Percentiles rank a stretch among this genome's conserved stretches.
Evolutionary conservation across 2,797 vertebrate genomes (phyloP).

Genomic region (Channallabes apus): DNA sequence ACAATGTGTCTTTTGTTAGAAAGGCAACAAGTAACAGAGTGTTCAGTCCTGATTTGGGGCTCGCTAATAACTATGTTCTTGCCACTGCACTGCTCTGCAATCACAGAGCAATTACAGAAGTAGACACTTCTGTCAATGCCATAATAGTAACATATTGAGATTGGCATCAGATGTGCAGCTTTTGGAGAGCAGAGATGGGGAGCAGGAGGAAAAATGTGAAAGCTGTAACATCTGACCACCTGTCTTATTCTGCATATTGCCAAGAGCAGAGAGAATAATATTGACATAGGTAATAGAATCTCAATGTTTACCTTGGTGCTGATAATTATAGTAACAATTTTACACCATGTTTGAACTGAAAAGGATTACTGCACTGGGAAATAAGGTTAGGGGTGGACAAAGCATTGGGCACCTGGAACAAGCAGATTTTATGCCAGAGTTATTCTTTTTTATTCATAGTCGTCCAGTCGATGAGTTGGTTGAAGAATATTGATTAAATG

Average conservation of each 20-base stretch:
- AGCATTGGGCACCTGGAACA: not conserved
- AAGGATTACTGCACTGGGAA: not conserved
- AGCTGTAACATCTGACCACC: constrained; percentile 50
- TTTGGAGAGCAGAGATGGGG: constrained; percentile 37
- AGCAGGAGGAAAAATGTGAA: constrained; percentile 45
- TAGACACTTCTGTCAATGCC: constrained; percentile 67
- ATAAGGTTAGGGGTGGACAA: not conserved
- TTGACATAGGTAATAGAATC: constrained; percentile 27
- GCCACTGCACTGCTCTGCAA: constrained; percentile 68
- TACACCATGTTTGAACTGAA: not conserved
- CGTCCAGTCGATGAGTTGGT: not conserved
- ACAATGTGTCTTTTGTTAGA: constrained; percentile 37
- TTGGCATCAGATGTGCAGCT: constrained; percentile 40
- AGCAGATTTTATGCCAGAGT: not conserved
- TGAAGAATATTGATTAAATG: not conserved
- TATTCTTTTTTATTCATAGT: not conserved
- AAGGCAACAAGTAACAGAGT: constrained; percentile 54
- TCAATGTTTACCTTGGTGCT: not conserved
- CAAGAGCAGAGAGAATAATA: constrained; percentile 36
- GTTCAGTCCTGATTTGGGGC: constrained; percentile 52
- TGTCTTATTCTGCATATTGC: constrained; percentile 45
- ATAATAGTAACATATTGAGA: constrained; percentile 58
- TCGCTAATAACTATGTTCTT: constrained; percentile 63
- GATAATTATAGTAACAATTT: constrained; percentile 32
- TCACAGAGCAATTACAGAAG: constrained; percentile 66